Base-by-base conservation (phyloP, 2,113 vertebrate species). In the Conger conger region DNA sequence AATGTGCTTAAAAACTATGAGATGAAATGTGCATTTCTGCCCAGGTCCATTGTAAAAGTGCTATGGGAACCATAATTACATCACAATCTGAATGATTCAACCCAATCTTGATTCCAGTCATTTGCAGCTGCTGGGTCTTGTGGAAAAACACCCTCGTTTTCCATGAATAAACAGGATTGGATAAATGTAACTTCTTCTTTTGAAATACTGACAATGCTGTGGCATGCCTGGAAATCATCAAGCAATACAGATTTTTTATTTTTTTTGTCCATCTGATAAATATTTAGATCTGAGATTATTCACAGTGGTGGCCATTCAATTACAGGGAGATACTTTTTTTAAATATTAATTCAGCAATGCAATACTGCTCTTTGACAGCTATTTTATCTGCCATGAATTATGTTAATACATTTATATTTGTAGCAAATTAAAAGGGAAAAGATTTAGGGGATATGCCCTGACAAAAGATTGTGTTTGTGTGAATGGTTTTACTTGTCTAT, bases 321-420 rank as follows among this genome's bases (percentile, higher is more conserved):
- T 80, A 50, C 38, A 45, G 38, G 40, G 38, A 53, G 76, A 79
- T 84, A 84, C 16, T n/a, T 78, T 53, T 23, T 7, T 45, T 35
- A 63, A 11, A 80, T 68, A 80, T 80, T 37, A 85, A 80, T 23
- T 42, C 68, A 83, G 18, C 16, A 83, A 73, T 82, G 82, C 16
- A 84, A 54, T 57, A 30, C 63, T 80, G 37, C 27, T 57, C 38
- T 36, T n/a, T 18, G 37, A 18, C 8, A 81, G 37, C 30, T 40
- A 79, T 79, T 84, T 80, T 57, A 79, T 38, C 35, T 57, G 83
- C 36, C 57, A 33, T 6, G 36, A 57, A 35, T 79, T 78, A 57
- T 16, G 40, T 23, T 37, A 63, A 37, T 79, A 45, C 18, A 38
- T 77, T 53, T 37, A 36, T 27, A 23, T 50, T 4, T 23, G 42